Evolutionary conservation across 2,888 invertebrate species (phyloP), one percentile per base, ranked within the genome.

Genomic region (Drosophila mulleri): DNA sequence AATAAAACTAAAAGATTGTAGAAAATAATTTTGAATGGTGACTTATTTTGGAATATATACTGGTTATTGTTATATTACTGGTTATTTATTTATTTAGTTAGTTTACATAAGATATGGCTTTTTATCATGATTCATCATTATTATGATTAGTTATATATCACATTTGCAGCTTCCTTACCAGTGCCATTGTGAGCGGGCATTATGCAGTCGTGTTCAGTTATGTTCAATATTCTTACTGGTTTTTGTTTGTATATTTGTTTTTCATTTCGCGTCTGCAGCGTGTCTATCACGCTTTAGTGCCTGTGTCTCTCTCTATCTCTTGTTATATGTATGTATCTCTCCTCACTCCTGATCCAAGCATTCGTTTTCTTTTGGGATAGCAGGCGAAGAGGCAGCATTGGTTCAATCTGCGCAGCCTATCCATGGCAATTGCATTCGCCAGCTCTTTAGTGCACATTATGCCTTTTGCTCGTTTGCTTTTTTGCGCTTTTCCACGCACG

Each of bases 381-480:
- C 63, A 23, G 26, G 32, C 54, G 26, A 26, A 65, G 37, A 37
- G 44, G 3, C 68, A 60, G 54, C 45, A 53, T 37, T 60, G 41
- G 47, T 39, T 37, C 56, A 39, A 47, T 56, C 23, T 50, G 35
- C 48, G 35, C 48, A 35, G 45, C 37, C 57, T 67, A 23, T 6
- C 68, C 56, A 52, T 64, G 44, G 69, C 70, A 70, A 59, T 64
- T 65, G 71, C 80, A 82, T 72, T 84, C 66, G 69, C 71, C 73
- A 67, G 76, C 69, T 73, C 83, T 81, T 82, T 72, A 78, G 80
- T 73, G 78, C 64, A 72, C 67, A 73, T 84, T 75, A 81, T 84
- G 80, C 73, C 75, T 82, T 72, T 73, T 82, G 80, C 78, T 76
- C 83, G 72, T 83, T 84, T 86, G 80, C 74, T 78, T 78, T 86